These are phyloP conservation scores for Stomorhina lunata DNA, from an alignment of 2,888 invertebrate species.

Conservation along the genomic window DNA sequence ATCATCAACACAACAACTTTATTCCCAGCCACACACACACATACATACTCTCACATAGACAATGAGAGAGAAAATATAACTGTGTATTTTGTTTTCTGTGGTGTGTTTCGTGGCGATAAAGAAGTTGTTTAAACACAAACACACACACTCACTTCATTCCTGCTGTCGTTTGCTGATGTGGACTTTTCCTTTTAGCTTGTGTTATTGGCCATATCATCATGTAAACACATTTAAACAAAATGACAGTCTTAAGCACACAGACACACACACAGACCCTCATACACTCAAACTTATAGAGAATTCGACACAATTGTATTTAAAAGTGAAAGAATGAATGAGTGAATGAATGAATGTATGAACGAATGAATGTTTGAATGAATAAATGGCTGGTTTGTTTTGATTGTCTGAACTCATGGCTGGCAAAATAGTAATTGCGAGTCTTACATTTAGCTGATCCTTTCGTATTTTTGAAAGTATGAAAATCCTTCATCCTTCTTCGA, in stretches of 20 bases:
- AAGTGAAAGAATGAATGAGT: constrained; percentile 21
- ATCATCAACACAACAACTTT: constrained; percentile 27
- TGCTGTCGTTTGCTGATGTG: constrained; percentile 16
- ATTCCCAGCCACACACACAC: not conserved
- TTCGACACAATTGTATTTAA: constrained; percentile 1
- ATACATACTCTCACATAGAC: not conserved
- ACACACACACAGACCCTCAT: constrained; percentile 1
- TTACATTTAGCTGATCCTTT: constrained; percentile 40
- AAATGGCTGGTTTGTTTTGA: constrained; percentile 18
- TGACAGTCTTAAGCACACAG: no score
- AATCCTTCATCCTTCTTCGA: constrained; percentile 28
- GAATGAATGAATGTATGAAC: no score
- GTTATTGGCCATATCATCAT: constrained; percentile 58
- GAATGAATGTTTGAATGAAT: no score
- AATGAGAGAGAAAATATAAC: no score
- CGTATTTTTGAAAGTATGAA: constrained; percentile 18
- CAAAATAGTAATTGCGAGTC: not conserved
- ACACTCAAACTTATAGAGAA: not conserved
- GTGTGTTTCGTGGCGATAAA: constrained; percentile 77
- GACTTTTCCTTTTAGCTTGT: constrained; percentile 26
- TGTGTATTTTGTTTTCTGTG: constrained; percentile 67
- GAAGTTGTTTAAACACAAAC: constrained; percentile 74
- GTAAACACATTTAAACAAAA: constrained; percentile 38
- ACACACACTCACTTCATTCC: not conserved
- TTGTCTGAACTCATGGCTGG: constrained; percentile 19